phyloP scores from a whole-genome alignment of 1,140 invertebrate genomes.

The Asbolus verrucosus region DNA sequence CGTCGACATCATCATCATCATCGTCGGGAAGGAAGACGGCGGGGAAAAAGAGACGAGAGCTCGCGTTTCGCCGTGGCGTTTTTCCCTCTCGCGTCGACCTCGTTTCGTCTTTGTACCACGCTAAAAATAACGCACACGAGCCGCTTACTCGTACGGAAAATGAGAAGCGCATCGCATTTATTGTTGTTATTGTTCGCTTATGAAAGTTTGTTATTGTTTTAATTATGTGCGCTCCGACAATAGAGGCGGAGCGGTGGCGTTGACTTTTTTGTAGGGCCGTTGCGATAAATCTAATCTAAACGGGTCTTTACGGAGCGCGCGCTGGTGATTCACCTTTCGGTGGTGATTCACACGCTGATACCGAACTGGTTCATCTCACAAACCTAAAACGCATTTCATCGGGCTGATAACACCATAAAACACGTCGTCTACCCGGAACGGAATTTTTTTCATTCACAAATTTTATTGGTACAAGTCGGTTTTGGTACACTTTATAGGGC shows the following conservation, averaged over 20 bases:
- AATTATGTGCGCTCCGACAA: background rate
- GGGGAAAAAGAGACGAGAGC: background rate
- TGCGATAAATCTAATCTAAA: background rate
- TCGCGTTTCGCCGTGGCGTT: background rate
- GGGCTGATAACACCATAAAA: too few relatives aligned
- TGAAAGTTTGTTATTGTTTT: background rate
- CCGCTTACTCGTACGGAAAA: background rate
- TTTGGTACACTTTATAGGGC: too few relatives aligned
- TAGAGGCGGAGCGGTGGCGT: background rate
- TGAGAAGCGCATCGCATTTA: background rate
- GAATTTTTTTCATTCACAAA: too few relatives aligned
- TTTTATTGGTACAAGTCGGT: too few relatives aligned
- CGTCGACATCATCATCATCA: background rate
- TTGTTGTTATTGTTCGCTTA: constrained; percentile 4
- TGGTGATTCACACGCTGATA: too few relatives aligned
- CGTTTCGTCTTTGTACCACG: background rate
- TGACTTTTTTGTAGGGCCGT: background rate
- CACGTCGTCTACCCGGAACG: too few relatives aligned
- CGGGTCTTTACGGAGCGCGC: background rate
- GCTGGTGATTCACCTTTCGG: too few relatives aligned
- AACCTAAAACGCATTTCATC: too few relatives aligned
- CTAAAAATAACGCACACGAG: background rate
- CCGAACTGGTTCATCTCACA: too few relatives aligned
- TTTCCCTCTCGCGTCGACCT: background rate
- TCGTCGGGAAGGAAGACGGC: background rate